Percentiles rank a stretch among this genome's conserved stretches.
Conservation (phyloP, 1,140 invertebrate species). For the Capitella teleta region DNA sequence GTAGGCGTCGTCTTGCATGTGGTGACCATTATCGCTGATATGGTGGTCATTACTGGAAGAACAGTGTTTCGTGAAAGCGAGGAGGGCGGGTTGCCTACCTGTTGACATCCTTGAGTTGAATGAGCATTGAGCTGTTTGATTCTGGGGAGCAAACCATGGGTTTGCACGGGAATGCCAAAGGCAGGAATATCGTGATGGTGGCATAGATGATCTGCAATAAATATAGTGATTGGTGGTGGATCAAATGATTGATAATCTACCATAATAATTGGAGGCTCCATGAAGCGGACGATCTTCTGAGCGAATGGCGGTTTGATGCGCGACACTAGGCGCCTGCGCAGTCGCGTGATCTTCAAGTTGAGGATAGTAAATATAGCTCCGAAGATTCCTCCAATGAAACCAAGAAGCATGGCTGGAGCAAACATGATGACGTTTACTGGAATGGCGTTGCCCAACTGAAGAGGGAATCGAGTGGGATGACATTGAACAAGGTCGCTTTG, state of each 20-base stretch:
- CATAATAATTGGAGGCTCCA: conserved; percentile 12
- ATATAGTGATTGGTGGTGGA: no score
- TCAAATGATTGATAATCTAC: no score
- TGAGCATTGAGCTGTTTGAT: no score
- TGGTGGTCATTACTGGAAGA: no score
- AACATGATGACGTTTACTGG: conserved; percentile 13
- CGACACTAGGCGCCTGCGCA: conserved; percentile 4
- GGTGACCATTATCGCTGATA: background rate
- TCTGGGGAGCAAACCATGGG: conserved; percentile 5
- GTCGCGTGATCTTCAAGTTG: conserved; percentile 66
- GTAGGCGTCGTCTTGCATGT: no score
- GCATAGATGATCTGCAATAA: conserved; percentile 4
- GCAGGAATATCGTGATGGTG: conserved; percentile 11
- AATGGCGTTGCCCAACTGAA: conserved; percentile 5
- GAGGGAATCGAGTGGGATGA: background rate
- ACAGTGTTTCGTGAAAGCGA: no score
- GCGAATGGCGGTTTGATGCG: conserved; percentile 1
- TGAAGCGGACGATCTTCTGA: conserved; percentile 7
- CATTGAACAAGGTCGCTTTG: background rate
- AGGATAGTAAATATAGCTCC: conserved; percentile 83
- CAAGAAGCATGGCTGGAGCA: conserved; percentile 9
- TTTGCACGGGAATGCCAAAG: conserved; percentile 9
- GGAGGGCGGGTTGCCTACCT: no score
- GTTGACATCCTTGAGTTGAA: no score
- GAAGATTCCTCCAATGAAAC: conserved; percentile 54